Percentiles rank a stretch among this genome's conserved stretches.
Evolutionary conservation across 2,888 invertebrate species (phyloP).

Genomic region (Apamea crenata): DNA sequence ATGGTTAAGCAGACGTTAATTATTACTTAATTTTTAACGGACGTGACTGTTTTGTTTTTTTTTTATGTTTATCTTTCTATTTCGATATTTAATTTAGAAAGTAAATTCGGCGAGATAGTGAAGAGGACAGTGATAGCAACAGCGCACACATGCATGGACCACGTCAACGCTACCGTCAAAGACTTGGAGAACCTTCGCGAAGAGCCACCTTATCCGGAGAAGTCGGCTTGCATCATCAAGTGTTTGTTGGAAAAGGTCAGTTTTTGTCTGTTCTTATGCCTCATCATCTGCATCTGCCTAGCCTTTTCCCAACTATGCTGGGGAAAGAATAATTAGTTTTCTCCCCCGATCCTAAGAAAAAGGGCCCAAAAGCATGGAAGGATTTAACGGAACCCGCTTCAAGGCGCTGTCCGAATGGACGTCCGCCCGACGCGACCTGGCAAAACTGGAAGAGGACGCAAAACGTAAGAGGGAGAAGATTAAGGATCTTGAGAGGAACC

Average conservation of each 20-base stretch:
- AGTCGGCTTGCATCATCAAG: constrained; percentile 85
- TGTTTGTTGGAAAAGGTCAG: constrained; percentile 86
- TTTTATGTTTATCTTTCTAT: background rate
- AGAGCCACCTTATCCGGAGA: constrained; percentile 87
- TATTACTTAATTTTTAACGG: background rate
- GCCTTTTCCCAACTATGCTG: no score
- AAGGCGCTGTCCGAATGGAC: no score
- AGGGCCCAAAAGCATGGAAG: no score
- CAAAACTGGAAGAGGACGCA: no score
- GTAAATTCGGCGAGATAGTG: constrained; percentile 77
- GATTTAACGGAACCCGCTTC: no score
- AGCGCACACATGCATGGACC: constrained; percentile 83
- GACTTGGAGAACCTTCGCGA: constrained; percentile 83
- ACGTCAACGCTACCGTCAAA: constrained; percentile 80
- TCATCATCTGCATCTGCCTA: no score
- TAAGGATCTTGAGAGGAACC: no score
- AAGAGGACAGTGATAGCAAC: constrained; percentile 78
- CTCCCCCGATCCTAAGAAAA: no score
- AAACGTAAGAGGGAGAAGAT: no score
- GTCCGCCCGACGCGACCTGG: no score
- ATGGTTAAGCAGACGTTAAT: background rate
- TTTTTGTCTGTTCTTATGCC: background rate
- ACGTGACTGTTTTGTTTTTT: background rate
- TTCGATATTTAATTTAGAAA: constrained; percentile 71
- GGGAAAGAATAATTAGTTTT: no score